Conservation (phyloP, 1,140 invertebrate species). For the Drosophila funebris region DNA sequence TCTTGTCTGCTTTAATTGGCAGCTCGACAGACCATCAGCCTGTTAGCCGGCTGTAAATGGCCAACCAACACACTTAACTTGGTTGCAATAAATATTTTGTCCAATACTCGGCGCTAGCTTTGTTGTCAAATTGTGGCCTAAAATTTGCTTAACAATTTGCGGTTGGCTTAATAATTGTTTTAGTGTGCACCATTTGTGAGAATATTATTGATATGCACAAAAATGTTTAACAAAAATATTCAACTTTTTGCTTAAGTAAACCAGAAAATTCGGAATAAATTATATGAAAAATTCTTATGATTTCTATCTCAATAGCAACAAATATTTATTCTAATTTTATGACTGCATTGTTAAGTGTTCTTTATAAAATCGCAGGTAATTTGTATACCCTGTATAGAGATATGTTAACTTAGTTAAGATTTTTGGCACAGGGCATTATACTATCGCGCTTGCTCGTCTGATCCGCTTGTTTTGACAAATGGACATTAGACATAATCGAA, state of each 20-base stretch:
- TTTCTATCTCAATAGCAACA: not conserved
- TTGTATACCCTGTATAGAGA: no score
- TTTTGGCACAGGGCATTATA: no score
- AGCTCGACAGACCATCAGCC: constrained; percentile 9
- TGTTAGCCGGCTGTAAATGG: constrained; percentile 24
- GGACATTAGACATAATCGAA: no score
- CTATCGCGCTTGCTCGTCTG: no score
- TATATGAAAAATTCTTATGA: not conserved
- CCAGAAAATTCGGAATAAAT: not conserved
- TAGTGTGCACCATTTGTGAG: constrained; percentile 3
- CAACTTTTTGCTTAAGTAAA: not conserved
- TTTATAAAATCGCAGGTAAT: no score
- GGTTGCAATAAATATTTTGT: constrained; percentile 32
- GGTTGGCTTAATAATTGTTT: constrained; percentile 62
- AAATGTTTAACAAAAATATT: not conserved
- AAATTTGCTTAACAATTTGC: constrained; percentile 75
- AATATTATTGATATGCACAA: constrained; percentile 7
- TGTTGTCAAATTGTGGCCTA: constrained; percentile 51
- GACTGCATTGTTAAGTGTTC: no score
- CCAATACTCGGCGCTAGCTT: constrained; percentile 11
- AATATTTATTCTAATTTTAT: not conserved
- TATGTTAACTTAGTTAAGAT: no score
- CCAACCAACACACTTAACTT: constrained; percentile 17
- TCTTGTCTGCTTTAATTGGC: constrained; percentile 64
- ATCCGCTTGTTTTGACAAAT: no score